These are phyloP conservation scores for Cylloceria caligata DNA, from an alignment of 2,888 invertebrate species.

Conservation along the genomic window DNA sequence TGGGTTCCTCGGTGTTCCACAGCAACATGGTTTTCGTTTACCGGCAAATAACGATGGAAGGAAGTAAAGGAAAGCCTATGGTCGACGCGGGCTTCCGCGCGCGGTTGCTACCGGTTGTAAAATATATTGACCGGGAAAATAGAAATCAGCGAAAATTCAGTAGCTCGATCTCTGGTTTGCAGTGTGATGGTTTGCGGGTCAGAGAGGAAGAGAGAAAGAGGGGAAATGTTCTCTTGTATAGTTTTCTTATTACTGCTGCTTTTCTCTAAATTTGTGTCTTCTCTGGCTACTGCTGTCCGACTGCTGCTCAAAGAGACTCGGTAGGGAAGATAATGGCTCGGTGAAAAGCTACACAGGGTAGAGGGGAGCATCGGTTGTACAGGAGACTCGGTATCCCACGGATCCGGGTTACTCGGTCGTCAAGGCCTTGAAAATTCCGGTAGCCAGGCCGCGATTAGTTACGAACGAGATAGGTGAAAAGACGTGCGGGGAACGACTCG, in stretches of 20 bases:
- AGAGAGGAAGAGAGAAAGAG: slow-evolving; percentile 28
- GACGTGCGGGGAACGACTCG: slow-evolving; percentile 20
- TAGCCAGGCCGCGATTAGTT: slow-evolving; percentile 79
- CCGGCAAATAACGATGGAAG: slow-evolving; percentile 30
- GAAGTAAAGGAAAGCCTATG: slow-evolving; percentile 55
- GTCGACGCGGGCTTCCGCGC: slow-evolving; percentile 46
- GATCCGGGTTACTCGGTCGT: slow-evolving; percentile 82
- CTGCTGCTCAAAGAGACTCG: neutral
- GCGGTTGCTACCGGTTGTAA: slow-evolving; percentile 56
- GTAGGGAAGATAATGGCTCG: slow-evolving; percentile 66
- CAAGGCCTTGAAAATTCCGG: slow-evolving; percentile 75
- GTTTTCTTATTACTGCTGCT: slow-evolving; percentile 4
- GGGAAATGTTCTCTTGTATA: slow-evolving; percentile 19
- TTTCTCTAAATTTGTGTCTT: slow-evolving; percentile 6
- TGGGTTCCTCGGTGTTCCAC: slow-evolving; percentile 24
- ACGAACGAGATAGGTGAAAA: slow-evolving; percentile 69
- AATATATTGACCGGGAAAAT: slow-evolving; percentile 54
- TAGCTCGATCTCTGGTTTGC: slow-evolving; percentile 64
- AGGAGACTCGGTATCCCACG: slow-evolving; percentile 42
- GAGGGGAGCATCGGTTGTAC: slow-evolving; percentile 7
- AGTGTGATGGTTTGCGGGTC: slow-evolving; percentile 61
- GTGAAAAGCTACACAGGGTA: slow-evolving; percentile 62
- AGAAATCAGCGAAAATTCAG: slow-evolving; percentile 70
- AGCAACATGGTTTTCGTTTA: neutral
- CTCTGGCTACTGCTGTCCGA: slow-evolving; percentile 14